Percentiles rank a stretch among this genome's conserved stretches.
These are phyloP conservation scores for Corapipo altera DNA, from an alignment of 2,113 vertebrate species.

Conservation along the genomic window DNA sequence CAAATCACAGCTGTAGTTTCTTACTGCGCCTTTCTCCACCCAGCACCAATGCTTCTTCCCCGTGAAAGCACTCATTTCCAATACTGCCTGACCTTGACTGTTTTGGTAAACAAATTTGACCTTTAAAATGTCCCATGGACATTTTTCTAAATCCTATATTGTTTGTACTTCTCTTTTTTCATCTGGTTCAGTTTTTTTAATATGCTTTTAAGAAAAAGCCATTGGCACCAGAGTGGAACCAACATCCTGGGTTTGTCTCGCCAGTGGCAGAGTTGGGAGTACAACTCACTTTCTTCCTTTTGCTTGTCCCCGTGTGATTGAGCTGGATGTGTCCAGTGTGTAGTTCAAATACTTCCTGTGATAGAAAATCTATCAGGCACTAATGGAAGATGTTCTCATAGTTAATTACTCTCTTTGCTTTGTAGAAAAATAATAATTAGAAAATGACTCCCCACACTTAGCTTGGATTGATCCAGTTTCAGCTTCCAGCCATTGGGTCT, in stretches of 20 bases:
- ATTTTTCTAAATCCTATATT: background rate
- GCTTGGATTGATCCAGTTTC: conserved; percentile 26
- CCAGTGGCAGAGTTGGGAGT: background rate
- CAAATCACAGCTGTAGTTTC: background rate
- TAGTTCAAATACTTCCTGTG: background rate
- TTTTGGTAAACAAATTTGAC: background rate
- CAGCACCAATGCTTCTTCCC: background rate
- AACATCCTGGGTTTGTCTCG: background rate
- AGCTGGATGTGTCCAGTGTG: background rate
- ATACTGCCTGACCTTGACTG: background rate
- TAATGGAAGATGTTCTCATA: conserved; percentile 26
- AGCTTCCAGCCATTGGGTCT: background rate
- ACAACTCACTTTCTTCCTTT: background rate
- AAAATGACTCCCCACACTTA: background rate
- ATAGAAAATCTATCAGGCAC: conserved; percentile 20
- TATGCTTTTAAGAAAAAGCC: background rate
- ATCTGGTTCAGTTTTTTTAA: background rate
- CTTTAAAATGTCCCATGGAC: background rate
- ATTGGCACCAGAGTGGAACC: background rate
- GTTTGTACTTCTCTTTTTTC: background rate
- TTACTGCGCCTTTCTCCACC: background rate
- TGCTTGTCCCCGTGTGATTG: background rate
- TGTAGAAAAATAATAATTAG: background rate
- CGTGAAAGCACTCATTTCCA: background rate
- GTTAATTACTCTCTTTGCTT: conserved; percentile 34